Conservation (phyloP, 1,140 invertebrate genomes). For the Temnothorax curvispinosus region DNA sequence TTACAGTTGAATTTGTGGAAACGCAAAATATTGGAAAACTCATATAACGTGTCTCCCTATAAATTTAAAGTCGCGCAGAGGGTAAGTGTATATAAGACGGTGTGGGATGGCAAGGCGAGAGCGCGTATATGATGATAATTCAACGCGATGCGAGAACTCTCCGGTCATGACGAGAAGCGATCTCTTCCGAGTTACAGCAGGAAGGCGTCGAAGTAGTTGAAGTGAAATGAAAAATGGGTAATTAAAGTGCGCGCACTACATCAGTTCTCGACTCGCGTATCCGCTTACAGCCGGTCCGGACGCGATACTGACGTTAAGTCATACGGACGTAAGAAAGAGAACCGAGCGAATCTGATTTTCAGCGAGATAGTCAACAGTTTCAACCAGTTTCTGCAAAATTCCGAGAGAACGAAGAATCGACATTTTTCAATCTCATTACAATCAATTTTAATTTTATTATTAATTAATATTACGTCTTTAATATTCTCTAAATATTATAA, state of each 20-base stretch:
- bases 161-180: constrained; percentile 7
- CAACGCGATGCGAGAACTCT: background rate
- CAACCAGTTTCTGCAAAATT: background rate
- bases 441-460: background rate
- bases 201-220: constrained; percentile 6
- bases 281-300: constrained; percentile 25
- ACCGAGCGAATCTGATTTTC: constrained; percentile 22
- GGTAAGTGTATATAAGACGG: background rate
- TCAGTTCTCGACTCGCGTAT: background rate
- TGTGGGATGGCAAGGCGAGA: background rate
- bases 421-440: background rate
- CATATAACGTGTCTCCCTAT: background rate
- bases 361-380: background rate
- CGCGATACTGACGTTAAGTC: constrained; percentile 6
- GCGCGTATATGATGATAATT: background rate
- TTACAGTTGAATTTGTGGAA: background rate
- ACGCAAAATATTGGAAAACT: background rate
- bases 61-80: background rate
- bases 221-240: constrained; percentile 33
- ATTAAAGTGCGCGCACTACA: constrained; percentile 25
- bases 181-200: background rate
- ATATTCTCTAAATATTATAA: background rate
- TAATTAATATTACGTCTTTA: background rate
- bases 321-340: background rate
- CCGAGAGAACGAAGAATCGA: background rate